phyloP scores from a whole-genome alignment of 2,113 vertebrate genomes.

The Pipra filicauda region DNA sequence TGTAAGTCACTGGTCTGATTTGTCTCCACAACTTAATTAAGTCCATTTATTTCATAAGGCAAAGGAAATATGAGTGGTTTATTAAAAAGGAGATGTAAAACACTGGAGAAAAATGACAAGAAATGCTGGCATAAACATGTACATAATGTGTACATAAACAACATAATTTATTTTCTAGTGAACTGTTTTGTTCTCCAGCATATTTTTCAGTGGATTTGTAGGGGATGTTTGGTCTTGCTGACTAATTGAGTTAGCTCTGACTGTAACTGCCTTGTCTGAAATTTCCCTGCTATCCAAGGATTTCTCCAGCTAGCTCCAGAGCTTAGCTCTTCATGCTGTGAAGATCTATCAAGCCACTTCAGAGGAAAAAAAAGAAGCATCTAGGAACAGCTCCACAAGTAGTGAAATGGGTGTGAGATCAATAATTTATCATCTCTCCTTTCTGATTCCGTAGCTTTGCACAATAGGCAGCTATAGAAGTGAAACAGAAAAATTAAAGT shows the following conservation, averaged over 20 bases:
- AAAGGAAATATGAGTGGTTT: background rate
- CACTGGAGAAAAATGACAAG: background rate
- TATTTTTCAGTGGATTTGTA: background rate
- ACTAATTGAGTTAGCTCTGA: background rate
- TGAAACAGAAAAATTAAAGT: conserved; percentile 4
- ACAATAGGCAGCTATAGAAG: background rate
- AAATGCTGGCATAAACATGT: background rate
- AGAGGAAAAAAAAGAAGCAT: background rate
- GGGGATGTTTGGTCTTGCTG: background rate
- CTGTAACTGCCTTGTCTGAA: background rate
- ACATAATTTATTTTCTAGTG: background rate
- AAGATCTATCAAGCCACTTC: background rate
- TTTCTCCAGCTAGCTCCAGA: background rate
- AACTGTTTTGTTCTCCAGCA: background rate
- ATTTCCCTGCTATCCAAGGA: background rate
- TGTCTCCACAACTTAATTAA: background rate
- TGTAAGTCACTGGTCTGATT: background rate
- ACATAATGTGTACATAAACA: background rate
- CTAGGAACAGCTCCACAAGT: background rate
- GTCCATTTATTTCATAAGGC: background rate
- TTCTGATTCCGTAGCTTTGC: background rate
- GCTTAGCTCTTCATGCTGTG: background rate
- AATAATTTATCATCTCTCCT: background rate
- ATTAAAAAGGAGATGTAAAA: background rate
- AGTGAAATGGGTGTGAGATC: background rate